Base-by-base conservation (phyloP, 2,113 vertebrate genomes). In the Muscicapa adusta region DNA sequence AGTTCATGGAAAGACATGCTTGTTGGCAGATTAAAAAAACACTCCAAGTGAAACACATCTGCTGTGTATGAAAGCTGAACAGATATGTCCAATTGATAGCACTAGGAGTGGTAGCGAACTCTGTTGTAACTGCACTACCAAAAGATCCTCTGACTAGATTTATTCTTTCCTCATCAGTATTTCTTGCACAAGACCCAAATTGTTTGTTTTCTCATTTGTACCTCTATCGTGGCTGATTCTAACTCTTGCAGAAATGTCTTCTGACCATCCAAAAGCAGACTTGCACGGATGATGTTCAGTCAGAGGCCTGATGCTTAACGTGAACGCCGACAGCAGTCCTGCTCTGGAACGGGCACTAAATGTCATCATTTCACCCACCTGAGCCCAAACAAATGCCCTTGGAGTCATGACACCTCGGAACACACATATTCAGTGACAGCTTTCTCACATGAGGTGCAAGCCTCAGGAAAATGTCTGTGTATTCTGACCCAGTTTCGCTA, bases 171-270 rank as follows among this genome's bases (percentile, higher is more conserved):
- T 74, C 91, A 94, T 88, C 80, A 4, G n/a, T 72, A 62, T 40
- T 85, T 77, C 88, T 93, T 93, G 85, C 95, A 94, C 75, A 96
- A 95, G 73, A 92, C 73, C 18, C 24, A 51, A 73, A 50, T 0
- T 18, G n/a, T 86, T 78, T 87, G 73, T 45, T 89, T 75, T 85
- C 38, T 23, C 56, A 23, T 24, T n/a, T 43, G 34, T 47, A 38
- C 60, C 72, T 66, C 20, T 20, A 50, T 7, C 6, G 4, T 26
- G 13, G 22, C 29, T 43, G 40, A 50, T 48, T n/a, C 20, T 42
- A 80, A 57, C 34, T 66, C 45, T n/a, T 53, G 15, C 36, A 53
- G 48, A 71, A 74, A 13, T 1, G 2, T 18, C 53, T 67, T 81
- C 63, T 88, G 31, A 14, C 77, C 58, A 68, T 34, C 10, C 33